These are phyloP conservation scores for Drosophila miranda DNA, from an alignment of 1,140 invertebrate genomes.

Conservation along the genomic window DNA sequence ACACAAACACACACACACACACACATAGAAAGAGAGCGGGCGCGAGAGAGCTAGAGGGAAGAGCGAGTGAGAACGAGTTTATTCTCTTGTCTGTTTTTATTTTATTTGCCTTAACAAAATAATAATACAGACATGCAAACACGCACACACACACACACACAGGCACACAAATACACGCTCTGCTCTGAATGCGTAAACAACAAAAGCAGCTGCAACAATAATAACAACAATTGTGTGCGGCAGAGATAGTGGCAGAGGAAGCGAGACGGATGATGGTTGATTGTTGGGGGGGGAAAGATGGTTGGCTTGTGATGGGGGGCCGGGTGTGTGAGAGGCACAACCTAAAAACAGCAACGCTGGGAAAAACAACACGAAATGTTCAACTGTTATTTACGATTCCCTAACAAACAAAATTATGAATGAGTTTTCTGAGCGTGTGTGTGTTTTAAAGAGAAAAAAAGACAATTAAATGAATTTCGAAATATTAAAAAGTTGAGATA, in stretches of 20 bases:
- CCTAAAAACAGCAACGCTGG: conserved; percentile 49
- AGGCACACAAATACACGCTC: conserved; percentile 23
- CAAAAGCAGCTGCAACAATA: conserved; percentile 76
- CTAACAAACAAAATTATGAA: conserved; percentile 15
- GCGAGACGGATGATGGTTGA: too few relatives aligned
- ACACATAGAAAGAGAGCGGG: not conserved
- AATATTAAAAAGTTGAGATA: too few relatives aligned
- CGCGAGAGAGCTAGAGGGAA: not conserved
- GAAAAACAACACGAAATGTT: conserved; percentile 44
- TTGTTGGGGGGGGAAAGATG: not conserved
- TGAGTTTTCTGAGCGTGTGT: not conserved
- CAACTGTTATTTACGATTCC: conserved; percentile 32
- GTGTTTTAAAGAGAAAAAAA: too few relatives aligned
- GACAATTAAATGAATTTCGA: too few relatives aligned
- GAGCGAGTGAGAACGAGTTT: conserved; percentile 43
- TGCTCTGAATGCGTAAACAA: conserved; percentile 71
- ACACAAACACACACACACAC: conserved; percentile 22
- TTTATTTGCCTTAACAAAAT: conserved; percentile 78
- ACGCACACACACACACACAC: conserved; percentile 38
- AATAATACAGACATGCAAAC: conserved; percentile 74
- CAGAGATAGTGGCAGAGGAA: conserved; percentile 14
- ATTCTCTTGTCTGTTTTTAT: conserved; percentile 66
- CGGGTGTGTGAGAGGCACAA: not conserved
- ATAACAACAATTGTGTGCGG: conserved; percentile 19
- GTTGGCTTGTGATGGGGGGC: not conserved